A percentile compares a stretch with the other conserved stretches of the same genome.
Conservation (phyloP, 2,888 invertebrate genomes). For the Apamea crenata region DNA sequence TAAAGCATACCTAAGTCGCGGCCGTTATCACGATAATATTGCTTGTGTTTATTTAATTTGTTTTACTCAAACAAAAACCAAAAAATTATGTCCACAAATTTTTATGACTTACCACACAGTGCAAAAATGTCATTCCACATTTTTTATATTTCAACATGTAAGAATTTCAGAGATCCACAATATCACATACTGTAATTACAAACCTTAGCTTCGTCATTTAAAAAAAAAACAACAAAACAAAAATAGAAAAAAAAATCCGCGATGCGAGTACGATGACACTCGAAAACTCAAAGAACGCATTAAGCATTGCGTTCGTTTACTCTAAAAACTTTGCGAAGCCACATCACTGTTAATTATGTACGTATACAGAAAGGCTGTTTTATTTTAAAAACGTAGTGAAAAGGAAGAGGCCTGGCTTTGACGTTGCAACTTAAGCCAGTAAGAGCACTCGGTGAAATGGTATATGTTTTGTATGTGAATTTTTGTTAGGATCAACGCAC, state of each 20-base stretch:
- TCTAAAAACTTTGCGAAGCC: slow-evolving; percentile 77
- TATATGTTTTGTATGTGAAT: slow-evolving; percentile 77
- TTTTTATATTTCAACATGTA: slow-evolving; percentile 4
- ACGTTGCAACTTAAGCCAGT: slow-evolving; percentile 79
- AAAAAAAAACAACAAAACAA: slow-evolving; percentile 27
- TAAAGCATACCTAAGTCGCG: neutral
- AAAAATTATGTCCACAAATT: slow-evolving; percentile 20
- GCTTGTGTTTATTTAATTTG: neutral
- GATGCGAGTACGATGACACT: slow-evolving; percentile 56
- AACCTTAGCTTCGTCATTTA: slow-evolving; percentile 36
- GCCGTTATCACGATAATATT: neutral
- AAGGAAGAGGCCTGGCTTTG: slow-evolving; percentile 87
- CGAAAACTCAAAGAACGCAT: slow-evolving; percentile 80
- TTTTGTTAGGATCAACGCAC: slow-evolving; percentile 70
- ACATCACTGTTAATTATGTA: slow-evolving; percentile 86
- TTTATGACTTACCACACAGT: slow-evolving; percentile 25
- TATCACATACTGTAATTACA: slow-evolving; percentile 36
- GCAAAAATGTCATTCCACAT: neutral
- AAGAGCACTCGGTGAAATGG: slow-evolving; percentile 78
- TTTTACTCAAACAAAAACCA: neutral
- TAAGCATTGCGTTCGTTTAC: slow-evolving; percentile 78
- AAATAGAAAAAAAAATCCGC: slow-evolving; percentile 39
- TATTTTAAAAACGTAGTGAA: slow-evolving; percentile 84
- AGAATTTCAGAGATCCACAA: slow-evolving; percentile 30
- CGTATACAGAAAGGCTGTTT: slow-evolving; percentile 73